Percentiles rank a stretch among this genome's conserved stretches.
Conservation (phyloP, 2,888 invertebrate genomes). For the Drosophila helvetica region DNA sequence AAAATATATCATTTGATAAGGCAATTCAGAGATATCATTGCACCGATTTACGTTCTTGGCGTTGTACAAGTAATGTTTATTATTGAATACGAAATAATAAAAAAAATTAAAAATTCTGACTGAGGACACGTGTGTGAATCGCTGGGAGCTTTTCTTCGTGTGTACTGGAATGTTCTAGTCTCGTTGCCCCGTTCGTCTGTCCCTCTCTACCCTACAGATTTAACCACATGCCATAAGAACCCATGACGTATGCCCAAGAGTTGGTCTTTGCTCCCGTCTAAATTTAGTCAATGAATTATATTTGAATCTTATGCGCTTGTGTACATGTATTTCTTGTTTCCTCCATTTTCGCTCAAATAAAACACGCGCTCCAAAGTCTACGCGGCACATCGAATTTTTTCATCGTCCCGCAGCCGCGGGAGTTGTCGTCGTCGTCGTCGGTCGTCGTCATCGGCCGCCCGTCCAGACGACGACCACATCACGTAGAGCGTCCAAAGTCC, state of each 20-base stretch:
- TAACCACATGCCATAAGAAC: slow-evolving; percentile 54
- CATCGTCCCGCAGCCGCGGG: background rate
- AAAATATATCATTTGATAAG: background rate
- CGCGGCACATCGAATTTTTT: slow-evolving; percentile 13
- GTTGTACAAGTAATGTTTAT: background rate
- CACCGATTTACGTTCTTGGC: background rate
- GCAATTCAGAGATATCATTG: background rate
- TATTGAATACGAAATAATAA: background rate
- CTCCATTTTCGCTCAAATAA: slow-evolving; percentile 25
- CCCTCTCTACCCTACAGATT: slow-evolving; percentile 10
- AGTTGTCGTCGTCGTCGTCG: slow-evolving; percentile 41
- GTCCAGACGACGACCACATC: slow-evolving; percentile 47
- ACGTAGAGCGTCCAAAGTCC: slow-evolving; percentile 66
- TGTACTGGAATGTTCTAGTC: background rate
- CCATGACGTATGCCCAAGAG: slow-evolving; percentile 57
- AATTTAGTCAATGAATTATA: slow-evolving; percentile 55
- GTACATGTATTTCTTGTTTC: slow-evolving; percentile 19
- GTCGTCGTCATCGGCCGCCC: slow-evolving; percentile 35
- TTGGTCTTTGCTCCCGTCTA: slow-evolving; percentile 61
- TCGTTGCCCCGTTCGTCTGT: background rate
- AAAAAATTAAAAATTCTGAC: background rate
- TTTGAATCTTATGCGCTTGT: slow-evolving; percentile 31
- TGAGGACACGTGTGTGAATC: background rate
- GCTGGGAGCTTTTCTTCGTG: background rate
- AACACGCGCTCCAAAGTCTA: slow-evolving; percentile 29